A percentile compares a stretch with the other conserved stretches of the same genome.
Conservation (phyloP, 1,140 invertebrate species). For the Spodoptera frugiperda region DNA sequence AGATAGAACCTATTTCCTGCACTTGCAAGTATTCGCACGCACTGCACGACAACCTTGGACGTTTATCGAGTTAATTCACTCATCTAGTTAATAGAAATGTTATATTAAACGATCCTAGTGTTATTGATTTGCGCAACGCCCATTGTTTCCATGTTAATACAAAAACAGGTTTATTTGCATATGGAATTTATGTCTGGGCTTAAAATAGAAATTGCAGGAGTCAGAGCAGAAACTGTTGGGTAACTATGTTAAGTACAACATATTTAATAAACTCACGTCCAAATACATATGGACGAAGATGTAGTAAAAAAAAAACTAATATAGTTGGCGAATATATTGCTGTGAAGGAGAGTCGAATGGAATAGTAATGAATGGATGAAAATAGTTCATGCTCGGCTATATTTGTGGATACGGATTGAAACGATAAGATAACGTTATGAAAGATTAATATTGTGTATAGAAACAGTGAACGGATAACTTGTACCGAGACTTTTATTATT, state of each 20-base stretch:
- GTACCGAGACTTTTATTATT: constrained; percentile 1
- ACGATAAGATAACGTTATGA: constrained; percentile 34
- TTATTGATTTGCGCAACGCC: constrained; percentile 31
- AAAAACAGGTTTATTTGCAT: constrained; percentile 40
- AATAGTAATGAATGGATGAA: constrained; percentile 22
- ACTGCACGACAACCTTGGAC: constrained; percentile 46
- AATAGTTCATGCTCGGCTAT: constrained; percentile 11
- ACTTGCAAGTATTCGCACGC: constrained; percentile 56
- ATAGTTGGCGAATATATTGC: constrained; percentile 6
- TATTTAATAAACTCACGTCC: constrained; percentile 21
- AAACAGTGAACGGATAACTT: neutral
- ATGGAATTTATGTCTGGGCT: constrained; percentile 31
- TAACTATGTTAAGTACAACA: constrained; percentile 18
- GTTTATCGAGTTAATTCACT: constrained; percentile 36
- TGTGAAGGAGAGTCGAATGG: constrained; percentile 1
- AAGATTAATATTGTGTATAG: constrained; percentile 12
- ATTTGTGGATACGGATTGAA: constrained; percentile 36
- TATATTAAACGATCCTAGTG: constrained; percentile 28
- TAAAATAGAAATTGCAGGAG: constrained; percentile 38
- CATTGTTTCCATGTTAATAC: constrained; percentile 37
- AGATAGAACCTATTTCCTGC: constrained; percentile 64
- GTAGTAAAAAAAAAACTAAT: neutral
- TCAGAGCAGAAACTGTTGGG: constrained; percentile 32
- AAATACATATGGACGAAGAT: constrained; percentile 1
- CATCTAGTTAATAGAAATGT: constrained; percentile 20